A percentile compares a stretch with the other conserved stretches of the same genome.
phyloP scores from a whole-genome alignment of 2,113 vertebrate species.

The Sinocyclocheilus grahami region DNA sequence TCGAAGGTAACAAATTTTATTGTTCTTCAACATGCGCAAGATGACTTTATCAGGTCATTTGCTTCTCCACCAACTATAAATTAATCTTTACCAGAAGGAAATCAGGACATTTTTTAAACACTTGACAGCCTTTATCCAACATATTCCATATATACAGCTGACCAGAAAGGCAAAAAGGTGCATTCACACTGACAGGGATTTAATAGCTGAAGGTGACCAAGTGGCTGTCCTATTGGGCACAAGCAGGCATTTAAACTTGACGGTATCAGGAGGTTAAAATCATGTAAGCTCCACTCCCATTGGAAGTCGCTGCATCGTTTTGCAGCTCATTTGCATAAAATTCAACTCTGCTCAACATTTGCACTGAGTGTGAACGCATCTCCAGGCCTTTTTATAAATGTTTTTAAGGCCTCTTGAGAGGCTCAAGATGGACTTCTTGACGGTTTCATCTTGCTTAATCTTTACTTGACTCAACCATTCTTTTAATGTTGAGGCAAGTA shows the following conservation, averaged over 20 bases:
- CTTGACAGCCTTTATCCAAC: not conserved
- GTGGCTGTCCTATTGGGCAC: not conserved
- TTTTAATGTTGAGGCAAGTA: not conserved
- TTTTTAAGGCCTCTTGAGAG: not conserved
- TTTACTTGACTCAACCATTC: not conserved
- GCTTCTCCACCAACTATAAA: not conserved
- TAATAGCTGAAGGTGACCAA: not conserved
- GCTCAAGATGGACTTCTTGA: not conserved
- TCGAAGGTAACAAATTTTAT: not conserved
- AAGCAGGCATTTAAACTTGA: not conserved
- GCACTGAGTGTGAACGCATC: not conserved
- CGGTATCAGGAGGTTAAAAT: not conserved
- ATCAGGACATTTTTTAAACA: not conserved
- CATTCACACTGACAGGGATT: slow-evolving; percentile 14
- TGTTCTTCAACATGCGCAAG: not conserved
- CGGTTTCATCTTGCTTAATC: not conserved
- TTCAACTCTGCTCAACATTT: not conserved
- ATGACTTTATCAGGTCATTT: not conserved
- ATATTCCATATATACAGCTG: not conserved
- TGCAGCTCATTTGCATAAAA: not conserved
- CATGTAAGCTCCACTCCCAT: not conserved
- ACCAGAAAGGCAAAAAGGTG: not conserved
- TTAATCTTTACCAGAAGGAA: too few relatives aligned
- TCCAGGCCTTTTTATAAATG: not conserved
- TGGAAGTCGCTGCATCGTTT: not conserved